These are phyloP conservation scores for Marisa cornuarietis DNA, from an alignment of 1,140 invertebrate genomes.

Conservation along the genomic window DNA sequence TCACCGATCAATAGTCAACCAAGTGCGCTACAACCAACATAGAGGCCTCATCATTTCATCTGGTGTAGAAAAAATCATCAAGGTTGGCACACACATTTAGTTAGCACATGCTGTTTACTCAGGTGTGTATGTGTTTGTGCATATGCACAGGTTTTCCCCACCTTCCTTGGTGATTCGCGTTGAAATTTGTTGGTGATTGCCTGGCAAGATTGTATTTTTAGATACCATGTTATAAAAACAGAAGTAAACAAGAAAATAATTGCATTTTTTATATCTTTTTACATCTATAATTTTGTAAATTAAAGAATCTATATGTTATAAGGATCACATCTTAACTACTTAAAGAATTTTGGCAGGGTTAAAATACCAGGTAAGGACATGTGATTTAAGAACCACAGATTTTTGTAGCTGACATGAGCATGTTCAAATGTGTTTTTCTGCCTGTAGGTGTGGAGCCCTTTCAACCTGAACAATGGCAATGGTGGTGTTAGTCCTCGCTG, in stretches of 20 bases:
- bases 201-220: neutral
- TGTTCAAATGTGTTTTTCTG: neutral
- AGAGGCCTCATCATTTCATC: constrained; percentile 90
- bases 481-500: constrained; percentile 1
- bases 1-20: constrained; percentile 95
- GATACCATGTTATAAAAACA: neutral
- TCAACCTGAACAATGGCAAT: constrained; percentile 68
- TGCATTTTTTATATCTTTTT: neutral
- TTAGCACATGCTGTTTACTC: neutral
- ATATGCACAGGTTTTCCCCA: neutral
- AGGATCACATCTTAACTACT: too few relatives aligned
- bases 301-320: too few relatives aligned
- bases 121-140: neutral
- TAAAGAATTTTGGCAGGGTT: too few relatives aligned
- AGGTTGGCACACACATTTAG: constrained; percentile 68
- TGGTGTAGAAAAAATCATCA: constrained; percentile 95
- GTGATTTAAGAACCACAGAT: too few relatives aligned
- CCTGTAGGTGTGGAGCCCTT: constrained; percentile 80
- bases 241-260: neutral
- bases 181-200: neutral
- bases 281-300: too few relatives aligned
- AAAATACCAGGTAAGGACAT: too few relatives aligned
- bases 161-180: too few relatives aligned
- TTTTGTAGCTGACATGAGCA: too few relatives aligned
- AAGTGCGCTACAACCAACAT: constrained; percentile 88